These are phyloP conservation scores for Nesoenas mayeri DNA, from an alignment of 2,113 vertebrate species.

Conservation along the genomic window DNA sequence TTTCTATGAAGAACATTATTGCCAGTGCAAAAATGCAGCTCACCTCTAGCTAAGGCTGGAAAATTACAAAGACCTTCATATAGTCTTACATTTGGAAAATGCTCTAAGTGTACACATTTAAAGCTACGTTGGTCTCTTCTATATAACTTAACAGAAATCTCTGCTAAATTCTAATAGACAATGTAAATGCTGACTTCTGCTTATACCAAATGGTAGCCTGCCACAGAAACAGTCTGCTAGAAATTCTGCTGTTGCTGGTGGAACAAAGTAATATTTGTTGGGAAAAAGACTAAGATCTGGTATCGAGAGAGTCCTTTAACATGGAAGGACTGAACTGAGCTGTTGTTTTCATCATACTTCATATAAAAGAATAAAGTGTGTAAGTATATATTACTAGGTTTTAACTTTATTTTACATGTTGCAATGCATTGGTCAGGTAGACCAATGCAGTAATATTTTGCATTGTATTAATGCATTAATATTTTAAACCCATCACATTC, in stretches of 20 bases:
- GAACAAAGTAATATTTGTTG: neutral
- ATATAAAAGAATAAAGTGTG: neutral
- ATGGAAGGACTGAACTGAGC: neutral
- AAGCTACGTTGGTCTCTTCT: neutral
- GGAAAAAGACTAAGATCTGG: neutral
- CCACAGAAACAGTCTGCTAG: neutral
- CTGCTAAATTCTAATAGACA: neutral
- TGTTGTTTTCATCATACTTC: conserved; percentile 22
- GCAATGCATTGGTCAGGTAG: conserved; percentile 21
- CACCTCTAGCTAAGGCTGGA: neutral
- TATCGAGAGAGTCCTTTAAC: neutral
- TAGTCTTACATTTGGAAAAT: neutral
- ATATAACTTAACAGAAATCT: neutral
- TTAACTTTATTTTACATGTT: conserved; percentile 5
- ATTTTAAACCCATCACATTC: conserved; percentile 54
- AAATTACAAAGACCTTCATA: neutral
- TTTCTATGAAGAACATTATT: neutral
- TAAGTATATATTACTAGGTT: conserved; percentile 35
- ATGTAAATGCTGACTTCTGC: neutral
- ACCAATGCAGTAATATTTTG: conserved; percentile 33
- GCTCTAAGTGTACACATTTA: neutral
- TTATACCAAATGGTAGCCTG: neutral
- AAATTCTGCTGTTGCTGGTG: neutral
- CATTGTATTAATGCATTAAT: neutral
- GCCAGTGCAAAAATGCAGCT: neutral